Evolutionary conservation across 1,140 invertebrate genomes (phyloP).

Genomic region (Riptortus pedestris): DNA sequence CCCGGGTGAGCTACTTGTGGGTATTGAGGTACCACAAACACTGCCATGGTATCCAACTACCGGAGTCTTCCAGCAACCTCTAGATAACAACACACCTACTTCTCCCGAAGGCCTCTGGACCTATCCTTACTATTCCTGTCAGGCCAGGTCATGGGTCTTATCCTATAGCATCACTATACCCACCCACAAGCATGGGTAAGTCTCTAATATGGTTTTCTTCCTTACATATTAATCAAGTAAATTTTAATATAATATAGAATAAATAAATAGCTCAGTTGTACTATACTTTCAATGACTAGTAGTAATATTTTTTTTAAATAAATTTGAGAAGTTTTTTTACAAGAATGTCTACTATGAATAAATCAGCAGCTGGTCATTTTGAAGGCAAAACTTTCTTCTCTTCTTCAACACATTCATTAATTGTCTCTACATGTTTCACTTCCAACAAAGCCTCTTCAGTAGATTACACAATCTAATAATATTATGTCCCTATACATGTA

Average conservation of each 20-base stretch:
- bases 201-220: not conserved
- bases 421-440: no score
- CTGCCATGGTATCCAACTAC: slow-evolving; percentile 15
- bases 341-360: no score
- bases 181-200: slow-evolving; percentile 47
- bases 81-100: slow-evolving; percentile 35
- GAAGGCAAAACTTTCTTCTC: no score
- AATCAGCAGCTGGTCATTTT: no score
- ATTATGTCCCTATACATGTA: no score
- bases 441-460: no score
- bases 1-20: slow-evolving; percentile 13
- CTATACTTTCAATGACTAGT: not conserved
- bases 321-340: no score
- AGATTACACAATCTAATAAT: no score
- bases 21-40: slow-evolving; percentile 19
- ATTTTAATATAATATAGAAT: not conserved
- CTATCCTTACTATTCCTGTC: slow-evolving; percentile 66
- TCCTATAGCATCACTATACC: slow-evolving; percentile 66
- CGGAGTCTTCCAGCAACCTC: slow-evolving; percentile 40
- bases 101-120: slow-evolving; percentile 62
- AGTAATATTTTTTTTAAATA: no score
- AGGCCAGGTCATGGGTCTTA: slow-evolving; percentile 56
- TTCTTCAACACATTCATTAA: no score
- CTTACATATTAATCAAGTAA: not conserved
- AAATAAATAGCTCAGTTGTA: not conserved